phyloP scores from a whole-genome alignment of 2,888 invertebrate genomes.

The Rhagium mordax region DNA sequence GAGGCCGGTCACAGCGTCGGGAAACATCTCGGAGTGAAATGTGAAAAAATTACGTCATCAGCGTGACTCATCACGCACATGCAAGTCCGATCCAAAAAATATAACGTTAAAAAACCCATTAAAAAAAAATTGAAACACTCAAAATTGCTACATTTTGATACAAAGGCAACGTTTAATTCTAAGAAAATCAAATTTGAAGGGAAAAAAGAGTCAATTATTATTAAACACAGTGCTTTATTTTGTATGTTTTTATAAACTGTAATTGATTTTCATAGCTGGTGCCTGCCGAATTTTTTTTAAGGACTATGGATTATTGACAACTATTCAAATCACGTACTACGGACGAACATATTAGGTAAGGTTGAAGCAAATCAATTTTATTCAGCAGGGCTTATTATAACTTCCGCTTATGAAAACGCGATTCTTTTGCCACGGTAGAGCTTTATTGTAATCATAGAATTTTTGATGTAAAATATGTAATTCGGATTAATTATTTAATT shows the following conservation, averaged over 20 bases:
- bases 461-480: background rate
- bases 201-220: conserved; percentile 24
- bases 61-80: conserved; percentile 42
- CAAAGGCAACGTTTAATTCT: background rate
- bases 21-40: conserved; percentile 36
- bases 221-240: conserved; percentile 23
- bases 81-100: conserved; percentile 36
- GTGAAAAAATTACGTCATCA: conserved; percentile 36
- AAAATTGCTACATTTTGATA: background rate
- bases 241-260: conserved; percentile 3
- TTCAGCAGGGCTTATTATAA: background rate
- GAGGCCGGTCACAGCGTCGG: conserved; percentile 8
- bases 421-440: background rate
- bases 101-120: conserved; percentile 3
- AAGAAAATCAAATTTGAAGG: background rate
- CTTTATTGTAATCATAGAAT: too few relatives aligned
- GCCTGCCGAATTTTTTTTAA: background rate
- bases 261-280: background rate
- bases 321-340: background rate
- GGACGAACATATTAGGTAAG: background rate
- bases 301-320: background rate
- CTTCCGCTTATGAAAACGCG: background rate
- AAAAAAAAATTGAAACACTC: background rate
- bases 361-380: background rate
- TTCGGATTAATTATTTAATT: too few relatives aligned